Evolutionary conservation across 2,888 invertebrate genomes (phyloP).

Genomic region (Congeria kusceri): DNA sequence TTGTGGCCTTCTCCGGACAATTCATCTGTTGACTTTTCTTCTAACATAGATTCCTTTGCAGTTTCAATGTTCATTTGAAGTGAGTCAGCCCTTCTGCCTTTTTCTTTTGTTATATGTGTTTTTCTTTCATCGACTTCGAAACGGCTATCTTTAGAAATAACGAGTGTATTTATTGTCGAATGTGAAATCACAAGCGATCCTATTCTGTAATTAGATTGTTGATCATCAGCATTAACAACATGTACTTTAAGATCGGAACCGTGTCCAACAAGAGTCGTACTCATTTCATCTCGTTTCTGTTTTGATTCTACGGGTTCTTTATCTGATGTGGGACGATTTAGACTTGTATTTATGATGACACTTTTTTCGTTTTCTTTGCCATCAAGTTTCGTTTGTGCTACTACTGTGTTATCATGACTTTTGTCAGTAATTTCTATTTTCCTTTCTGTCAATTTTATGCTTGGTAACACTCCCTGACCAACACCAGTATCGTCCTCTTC

Average conservation of each 20-base stretch:
- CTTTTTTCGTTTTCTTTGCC: background rate
- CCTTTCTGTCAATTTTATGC: conserved; percentile 2
- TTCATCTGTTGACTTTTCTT: conserved; percentile 1
- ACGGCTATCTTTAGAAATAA: conserved; percentile 49
- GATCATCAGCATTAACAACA: no score
- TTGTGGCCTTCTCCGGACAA: background rate
- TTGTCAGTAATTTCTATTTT: background rate
- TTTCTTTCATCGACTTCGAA: conserved; percentile 17
- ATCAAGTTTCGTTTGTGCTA: background rate
- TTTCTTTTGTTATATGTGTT: background rate
- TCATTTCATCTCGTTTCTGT: background rate
- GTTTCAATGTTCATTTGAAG: background rate
- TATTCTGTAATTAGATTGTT: conserved; percentile 8
- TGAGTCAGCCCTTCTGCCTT: background rate
- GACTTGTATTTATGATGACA: background rate
- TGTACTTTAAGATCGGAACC: no score
- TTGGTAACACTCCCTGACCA: no score
- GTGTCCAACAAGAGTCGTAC: no score
- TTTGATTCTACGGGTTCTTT: background rate
- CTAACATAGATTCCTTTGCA: background rate
- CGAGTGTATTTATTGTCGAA: conserved; percentile 55
- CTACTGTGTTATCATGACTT: background rate
- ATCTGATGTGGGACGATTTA: background rate
- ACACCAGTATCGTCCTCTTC: conserved; percentile 22
- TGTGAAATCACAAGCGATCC: conserved; percentile 54